Conservation (phyloP, 2,888 invertebrate genomes). For the Agrotis segetum region DNA sequence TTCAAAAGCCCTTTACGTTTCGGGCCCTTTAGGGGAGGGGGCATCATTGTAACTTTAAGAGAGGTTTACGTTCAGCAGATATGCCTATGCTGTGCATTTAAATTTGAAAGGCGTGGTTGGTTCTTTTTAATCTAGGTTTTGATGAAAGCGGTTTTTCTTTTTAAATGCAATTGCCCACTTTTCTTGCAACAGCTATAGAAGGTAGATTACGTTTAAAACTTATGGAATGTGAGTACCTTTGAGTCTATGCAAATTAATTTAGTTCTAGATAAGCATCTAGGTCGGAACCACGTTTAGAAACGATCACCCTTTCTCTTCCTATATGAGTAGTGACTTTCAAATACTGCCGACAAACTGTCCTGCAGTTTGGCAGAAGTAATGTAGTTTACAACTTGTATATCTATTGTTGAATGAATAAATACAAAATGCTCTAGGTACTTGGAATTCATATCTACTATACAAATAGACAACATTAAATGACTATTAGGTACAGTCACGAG, state of each 20-base stretch:
- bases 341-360: too few relatives aligned
- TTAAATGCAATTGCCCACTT: background rate
- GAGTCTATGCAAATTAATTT: conserved; percentile 24
- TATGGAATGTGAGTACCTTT: background rate
- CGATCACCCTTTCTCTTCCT: conserved; percentile 44
- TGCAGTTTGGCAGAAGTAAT: too few relatives aligned
- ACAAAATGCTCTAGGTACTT: too few relatives aligned
- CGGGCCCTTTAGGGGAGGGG: too few relatives aligned
- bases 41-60: too few relatives aligned
- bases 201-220: background rate
- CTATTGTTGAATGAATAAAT: too few relatives aligned
- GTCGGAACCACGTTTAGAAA: conserved; percentile 6
- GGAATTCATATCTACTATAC: background rate
- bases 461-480: too few relatives aligned
- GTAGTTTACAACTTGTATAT: too few relatives aligned
- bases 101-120: conserved; percentile 38
- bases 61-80: too few relatives aligned
- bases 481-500: too few relatives aligned
- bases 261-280: conserved; percentile 27
- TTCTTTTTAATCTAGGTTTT: conserved; percentile 35
- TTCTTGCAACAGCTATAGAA: background rate
- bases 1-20: too few relatives aligned
- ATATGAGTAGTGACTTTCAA: conserved; percentile 22
- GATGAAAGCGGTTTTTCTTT: background rate
- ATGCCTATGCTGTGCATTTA: conserved; percentile 22